Conservation (phyloP, 2,888 invertebrate genomes). For the Hetaerina titia region DNA sequence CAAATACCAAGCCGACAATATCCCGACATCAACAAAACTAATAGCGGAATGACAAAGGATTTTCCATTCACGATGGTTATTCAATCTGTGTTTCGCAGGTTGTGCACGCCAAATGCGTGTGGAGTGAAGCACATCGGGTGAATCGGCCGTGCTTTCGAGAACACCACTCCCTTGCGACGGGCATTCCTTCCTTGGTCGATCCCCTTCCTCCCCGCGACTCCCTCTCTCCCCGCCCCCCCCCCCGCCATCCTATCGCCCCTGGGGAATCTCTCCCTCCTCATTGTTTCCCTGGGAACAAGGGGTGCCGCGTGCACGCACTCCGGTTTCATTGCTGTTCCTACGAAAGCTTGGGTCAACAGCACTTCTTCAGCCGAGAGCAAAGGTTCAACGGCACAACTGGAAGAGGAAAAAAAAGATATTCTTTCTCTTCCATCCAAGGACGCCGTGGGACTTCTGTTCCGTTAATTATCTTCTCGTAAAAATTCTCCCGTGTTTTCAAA, state of each 20-base stretch:
- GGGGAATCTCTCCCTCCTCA: not conserved
- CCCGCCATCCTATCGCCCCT: not conserved
- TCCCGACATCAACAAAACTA: no score
- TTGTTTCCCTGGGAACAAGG: conserved; percentile 19
- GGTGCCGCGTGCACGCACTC: not conserved
- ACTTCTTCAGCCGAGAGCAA: not conserved
- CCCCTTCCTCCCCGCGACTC: not conserved
- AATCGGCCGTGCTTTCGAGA: no score
- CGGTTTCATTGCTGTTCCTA: not conserved
- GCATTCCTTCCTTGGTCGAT: no score
- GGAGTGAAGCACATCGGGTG: no score
- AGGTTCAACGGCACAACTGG: not conserved
- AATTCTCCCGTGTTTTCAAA: not conserved
- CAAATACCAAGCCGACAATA: no score
- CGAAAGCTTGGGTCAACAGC: not conserved
- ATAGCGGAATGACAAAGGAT: no score
- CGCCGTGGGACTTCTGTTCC: not conserved
- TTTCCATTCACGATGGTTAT: no score
- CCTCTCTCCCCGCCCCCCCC: not conserved
- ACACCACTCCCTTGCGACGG: no score
- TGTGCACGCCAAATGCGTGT: no score
- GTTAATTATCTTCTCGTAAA: not conserved
- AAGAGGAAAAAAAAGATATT: not conserved
- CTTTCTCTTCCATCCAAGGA: not conserved
- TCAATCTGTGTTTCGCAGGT: no score